These are phyloP conservation scores for Cettia cetti DNA, from an alignment of 2,113 vertebrate species.

Conservation along the genomic window DNA sequence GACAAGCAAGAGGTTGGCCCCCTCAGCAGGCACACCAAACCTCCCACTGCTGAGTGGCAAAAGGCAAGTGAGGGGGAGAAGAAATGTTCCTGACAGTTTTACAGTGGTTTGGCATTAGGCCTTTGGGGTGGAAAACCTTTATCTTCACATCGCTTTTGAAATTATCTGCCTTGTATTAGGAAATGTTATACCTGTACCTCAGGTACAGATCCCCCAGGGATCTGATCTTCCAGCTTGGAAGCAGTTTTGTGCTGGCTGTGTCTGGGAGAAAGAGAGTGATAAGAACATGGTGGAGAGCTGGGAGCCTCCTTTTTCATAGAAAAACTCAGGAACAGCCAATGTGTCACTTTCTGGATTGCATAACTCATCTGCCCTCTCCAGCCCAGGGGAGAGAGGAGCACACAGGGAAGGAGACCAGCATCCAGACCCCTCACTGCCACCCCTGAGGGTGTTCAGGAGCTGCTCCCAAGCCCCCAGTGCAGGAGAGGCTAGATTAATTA, in stretches of 20 bases:
- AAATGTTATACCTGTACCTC: background rate
- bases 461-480: background rate
- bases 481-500: background rate
- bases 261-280: background rate
- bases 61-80: background rate
- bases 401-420: background rate
- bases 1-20: too few relatives aligned
- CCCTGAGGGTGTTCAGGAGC: background rate
- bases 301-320: background rate
- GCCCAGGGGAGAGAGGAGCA: background rate
- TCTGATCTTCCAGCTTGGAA: background rate
- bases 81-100: background rate
- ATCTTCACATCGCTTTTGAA: background rate
- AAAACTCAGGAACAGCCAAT: background rate
- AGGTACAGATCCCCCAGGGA: background rate
- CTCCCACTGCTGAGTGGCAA: background rate
- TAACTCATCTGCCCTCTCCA: background rate
- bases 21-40: accelerated
- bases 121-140: background rate
- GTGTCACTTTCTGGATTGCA: background rate
- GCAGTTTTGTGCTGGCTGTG: background rate
- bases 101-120: background rate
- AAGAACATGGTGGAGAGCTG: background rate
- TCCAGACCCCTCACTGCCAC: background rate
- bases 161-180: background rate